A percentile compares a stretch with the other conserved stretches of the same genome.
Conservation (phyloP, 2,888 invertebrate species). For the Trissonchulus sp. region DNA sequence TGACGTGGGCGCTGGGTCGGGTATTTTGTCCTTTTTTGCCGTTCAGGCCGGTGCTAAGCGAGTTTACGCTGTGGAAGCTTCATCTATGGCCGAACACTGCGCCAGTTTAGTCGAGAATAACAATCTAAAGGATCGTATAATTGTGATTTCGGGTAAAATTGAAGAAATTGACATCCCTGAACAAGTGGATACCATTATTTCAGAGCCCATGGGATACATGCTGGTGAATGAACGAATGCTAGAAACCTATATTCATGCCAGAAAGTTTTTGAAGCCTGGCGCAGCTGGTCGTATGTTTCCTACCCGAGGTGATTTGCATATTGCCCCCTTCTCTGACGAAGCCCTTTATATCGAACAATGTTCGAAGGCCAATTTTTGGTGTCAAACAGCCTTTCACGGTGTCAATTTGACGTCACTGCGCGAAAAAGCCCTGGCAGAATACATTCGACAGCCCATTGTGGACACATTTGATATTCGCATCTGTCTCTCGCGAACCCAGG, state of each 20-base stretch:
- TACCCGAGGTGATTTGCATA: conserved; percentile 87
- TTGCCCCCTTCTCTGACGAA: conserved; percentile 96
- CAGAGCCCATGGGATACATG: conserved; percentile 99
- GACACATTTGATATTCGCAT: conserved; percentile 97
- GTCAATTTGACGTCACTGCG: conserved; percentile 86
- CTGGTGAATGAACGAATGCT: conserved; percentile 97
- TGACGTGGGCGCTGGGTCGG: conserved; percentile 97
- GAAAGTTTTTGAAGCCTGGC: conserved; percentile 93
- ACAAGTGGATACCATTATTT: conserved; percentile 90
- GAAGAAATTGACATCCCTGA: conserved; percentile 95
- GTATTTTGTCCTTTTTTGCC: conserved; percentile 95
- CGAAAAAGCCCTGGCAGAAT: conserved; percentile 88
- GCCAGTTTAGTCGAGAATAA: conserved; percentile 83
- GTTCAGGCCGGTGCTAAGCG: conserved; percentile 91
- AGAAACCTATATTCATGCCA: conserved; percentile 94
- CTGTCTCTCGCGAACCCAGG: conserved; percentile 85
- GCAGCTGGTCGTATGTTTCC: conserved; percentile 86
- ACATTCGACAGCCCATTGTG: conserved; percentile 94
- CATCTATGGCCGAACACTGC: conserved; percentile 94
- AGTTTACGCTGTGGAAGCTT: conserved; percentile 98
- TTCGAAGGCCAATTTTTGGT: conserved; percentile 97
- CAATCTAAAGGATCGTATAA: conserved; percentile 75
- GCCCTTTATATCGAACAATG: conserved; percentile 94
- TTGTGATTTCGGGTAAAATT: conserved; percentile 92
- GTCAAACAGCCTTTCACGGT: conserved; percentile 90